These are phyloP conservation scores for Lepisosteus oculatus DNA, from an alignment of 2,113 vertebrate genomes.

Conservation along the genomic window DNA sequence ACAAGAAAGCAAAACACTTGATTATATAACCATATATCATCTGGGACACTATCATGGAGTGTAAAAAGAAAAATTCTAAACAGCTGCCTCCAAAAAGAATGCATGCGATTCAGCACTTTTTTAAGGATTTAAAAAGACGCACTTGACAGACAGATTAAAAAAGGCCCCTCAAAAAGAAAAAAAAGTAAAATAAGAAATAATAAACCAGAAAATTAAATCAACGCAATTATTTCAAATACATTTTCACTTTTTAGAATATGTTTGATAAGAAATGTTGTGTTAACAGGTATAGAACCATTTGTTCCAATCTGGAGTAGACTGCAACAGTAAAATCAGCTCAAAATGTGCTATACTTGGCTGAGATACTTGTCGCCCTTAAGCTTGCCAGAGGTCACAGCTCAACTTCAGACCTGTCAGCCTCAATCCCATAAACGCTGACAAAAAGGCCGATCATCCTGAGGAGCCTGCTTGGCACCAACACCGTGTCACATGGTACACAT, in stretches of 20 bases:
- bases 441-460: conserved; percentile 16
- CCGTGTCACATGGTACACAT: conserved; percentile 10
- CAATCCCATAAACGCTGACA: conserved; percentile 25
- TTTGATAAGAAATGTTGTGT: too few species aligned
- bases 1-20: too few species aligned
- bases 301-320: background rate
- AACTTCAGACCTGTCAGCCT: conserved; percentile 36
- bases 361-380: conserved; percentile 14
- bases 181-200: background rate
- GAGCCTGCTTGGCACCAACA: conserved; percentile 11
- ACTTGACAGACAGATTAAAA: background rate
- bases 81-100: background rate
- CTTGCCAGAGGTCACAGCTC: conserved; percentile 39
- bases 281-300: background rate
- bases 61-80: conserved; percentile 11
- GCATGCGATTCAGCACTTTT: background rate
- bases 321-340: background rate
- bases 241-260: too few species aligned
- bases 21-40: too few species aligned
- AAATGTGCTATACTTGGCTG: conserved; percentile 9
- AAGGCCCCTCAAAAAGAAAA: background rate
- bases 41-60: background rate
- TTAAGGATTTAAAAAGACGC: background rate
- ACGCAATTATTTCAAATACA: too few species aligned
- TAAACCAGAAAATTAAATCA: background rate